These are phyloP conservation scores for Oeneis ivallda DNA, from an alignment of 2,888 invertebrate genomes.

Conservation along the genomic window DNA sequence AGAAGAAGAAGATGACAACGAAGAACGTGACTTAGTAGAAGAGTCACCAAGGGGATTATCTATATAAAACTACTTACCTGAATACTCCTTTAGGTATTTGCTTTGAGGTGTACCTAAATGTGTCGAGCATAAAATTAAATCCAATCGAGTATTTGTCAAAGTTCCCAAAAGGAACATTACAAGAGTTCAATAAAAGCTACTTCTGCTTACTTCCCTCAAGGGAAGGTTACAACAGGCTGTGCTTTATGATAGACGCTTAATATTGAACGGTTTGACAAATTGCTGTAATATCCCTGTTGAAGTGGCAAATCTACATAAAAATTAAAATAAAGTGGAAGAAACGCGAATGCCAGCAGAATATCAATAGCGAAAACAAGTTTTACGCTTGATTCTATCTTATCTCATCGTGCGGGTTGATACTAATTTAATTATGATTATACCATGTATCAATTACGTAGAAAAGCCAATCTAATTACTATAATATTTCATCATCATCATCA, in stretches of 20 bases:
- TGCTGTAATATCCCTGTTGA: constrained; percentile 3
- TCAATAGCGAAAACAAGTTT: no score
- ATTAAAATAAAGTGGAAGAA: constrained; percentile 1
- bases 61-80: no score
- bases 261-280: constrained; percentile 10
- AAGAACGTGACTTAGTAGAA: no score
- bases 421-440: no score
- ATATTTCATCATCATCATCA: no score
- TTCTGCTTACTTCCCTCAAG: not conserved
- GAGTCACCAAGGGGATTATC: no score
- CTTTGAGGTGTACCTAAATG: not conserved
- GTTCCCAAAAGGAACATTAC: not conserved
- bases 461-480: no score
- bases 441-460: no score
- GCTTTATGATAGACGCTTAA: constrained; percentile 6
- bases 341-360: not conserved
- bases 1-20: no score
- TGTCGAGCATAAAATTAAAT: not conserved
- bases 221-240: not conserved
- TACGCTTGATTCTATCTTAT: no score
- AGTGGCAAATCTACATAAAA: constrained; percentile 8
- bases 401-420: no score
- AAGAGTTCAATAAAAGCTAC: not conserved
- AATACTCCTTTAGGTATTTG: no score
- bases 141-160: not conserved